These are phyloP conservation scores for Pantherophis vulpinus DNA, from an alignment of 2,797 vertebrate species.

Conservation along the genomic window DNA sequence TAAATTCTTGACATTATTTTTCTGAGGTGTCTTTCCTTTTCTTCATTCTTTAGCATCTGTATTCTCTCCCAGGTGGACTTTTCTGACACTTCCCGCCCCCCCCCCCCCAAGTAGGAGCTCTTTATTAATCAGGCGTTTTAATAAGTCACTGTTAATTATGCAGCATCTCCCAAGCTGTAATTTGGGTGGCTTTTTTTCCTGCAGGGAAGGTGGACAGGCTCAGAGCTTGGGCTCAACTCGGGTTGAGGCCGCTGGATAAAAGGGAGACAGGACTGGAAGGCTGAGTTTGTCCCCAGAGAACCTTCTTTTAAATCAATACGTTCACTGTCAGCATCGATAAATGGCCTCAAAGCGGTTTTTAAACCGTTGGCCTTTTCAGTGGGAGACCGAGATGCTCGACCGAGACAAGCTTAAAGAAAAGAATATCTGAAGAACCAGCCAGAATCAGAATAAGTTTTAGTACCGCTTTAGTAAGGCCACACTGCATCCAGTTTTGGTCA, in stretches of 20 bases:
- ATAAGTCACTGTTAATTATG: not conserved
- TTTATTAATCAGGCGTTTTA: not conserved
- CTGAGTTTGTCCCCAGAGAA: not conserved
- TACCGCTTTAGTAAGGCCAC: no score
- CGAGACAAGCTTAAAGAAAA: not conserved
- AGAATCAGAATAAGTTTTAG: no score
- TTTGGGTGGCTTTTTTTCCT: not conserved
- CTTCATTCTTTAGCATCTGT: not conserved
- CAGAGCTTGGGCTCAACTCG: not conserved
- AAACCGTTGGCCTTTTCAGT: not conserved
- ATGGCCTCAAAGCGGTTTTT: not conserved
- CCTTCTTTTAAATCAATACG: not conserved
- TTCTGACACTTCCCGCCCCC: not conserved
- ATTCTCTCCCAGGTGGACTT: not conserved
- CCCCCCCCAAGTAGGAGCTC: not conserved
- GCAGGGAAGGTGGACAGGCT: not conserved
- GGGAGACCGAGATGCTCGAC: not conserved
- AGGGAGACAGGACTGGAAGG: not conserved
- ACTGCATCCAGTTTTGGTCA: no score
- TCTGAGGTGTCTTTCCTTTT: not conserved
- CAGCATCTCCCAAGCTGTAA: not conserved
- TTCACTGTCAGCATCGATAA: not conserved
- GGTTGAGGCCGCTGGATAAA: not conserved
- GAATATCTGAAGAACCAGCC: not conserved
- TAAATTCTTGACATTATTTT: not conserved